These are phyloP conservation scores for Chelon labrosus DNA, from an alignment of 2,797 vertebrate species.

Conservation along the genomic window DNA sequence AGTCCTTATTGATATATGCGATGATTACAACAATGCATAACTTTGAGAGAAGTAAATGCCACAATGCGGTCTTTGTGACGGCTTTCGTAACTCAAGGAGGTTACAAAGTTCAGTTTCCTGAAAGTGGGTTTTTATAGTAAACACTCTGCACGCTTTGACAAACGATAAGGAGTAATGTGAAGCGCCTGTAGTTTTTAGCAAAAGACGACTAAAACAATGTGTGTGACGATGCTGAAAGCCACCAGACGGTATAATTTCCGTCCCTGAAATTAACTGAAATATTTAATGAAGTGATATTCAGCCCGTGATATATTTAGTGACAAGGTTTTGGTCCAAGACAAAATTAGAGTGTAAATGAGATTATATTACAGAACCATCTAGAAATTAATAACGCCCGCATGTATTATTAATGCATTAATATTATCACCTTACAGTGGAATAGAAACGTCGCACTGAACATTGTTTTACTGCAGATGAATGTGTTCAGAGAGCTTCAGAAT, in stretches of 20 bases:
- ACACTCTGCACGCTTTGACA: conserved; percentile 3
- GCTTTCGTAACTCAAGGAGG: conserved; percentile 20
- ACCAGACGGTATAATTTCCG: conserved; percentile 58
- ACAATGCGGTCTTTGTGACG: conserved; percentile 22
- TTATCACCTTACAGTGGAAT: conserved; percentile 42
- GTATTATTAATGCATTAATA: conserved; percentile 64
- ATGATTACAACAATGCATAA: neutral
- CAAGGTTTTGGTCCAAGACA: conserved; percentile 45
- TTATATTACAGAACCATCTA: conserved; percentile 55
- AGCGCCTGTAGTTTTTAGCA: conserved; percentile 1
- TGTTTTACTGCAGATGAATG: conserved; percentile 39
- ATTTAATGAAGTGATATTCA: conserved; percentile 56
- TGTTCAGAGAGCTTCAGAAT: neutral
- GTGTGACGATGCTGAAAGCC: conserved; percentile 21
- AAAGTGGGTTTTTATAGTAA: conserved; percentile 32
- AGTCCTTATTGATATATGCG: neutral
- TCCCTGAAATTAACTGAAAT: conserved; percentile 59
- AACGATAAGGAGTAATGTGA: neutral
- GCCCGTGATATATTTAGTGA: conserved; percentile 54
- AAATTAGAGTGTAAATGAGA: conserved; percentile 54
- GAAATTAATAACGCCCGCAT: conserved; percentile 54
- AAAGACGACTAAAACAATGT: neutral
- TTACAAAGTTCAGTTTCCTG: conserved; percentile 40
- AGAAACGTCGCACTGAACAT: conserved; percentile 27
- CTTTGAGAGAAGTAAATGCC: conserved; percentile 15